These are phyloP conservation scores for Galerucella nymphaeae DNA, from an alignment of 2,888 invertebrate genomes.

Conservation along the genomic window DNA sequence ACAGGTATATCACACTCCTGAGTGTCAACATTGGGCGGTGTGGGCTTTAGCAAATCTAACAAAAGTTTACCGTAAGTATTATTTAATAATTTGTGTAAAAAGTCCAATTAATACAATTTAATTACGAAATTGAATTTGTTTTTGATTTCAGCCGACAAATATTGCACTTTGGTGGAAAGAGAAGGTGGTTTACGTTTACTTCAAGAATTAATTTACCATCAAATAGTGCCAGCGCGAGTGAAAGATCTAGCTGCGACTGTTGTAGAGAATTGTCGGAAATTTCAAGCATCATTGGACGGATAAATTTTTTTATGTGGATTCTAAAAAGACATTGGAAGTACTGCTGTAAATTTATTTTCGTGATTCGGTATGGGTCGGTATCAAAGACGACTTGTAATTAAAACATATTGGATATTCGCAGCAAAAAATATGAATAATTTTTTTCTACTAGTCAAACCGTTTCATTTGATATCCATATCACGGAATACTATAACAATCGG, in stretches of 20 bases:
- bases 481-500: too few species aligned
- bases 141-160: slow-evolving; percentile 82
- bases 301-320: slow-evolving; percentile 33
- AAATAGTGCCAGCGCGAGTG: slow-evolving; percentile 73
- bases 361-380: slow-evolving; percentile 34
- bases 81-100: not conserved
- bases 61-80: slow-evolving; percentile 85
- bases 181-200: slow-evolving; percentile 87
- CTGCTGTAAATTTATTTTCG: slow-evolving; percentile 45
- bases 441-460: not conserved
- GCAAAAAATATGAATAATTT: not conserved
- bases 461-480: too few species aligned
- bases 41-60: slow-evolving; percentile 98
- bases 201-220: slow-evolving; percentile 72
- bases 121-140: not conserved
- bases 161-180: slow-evolving; percentile 86
- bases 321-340: slow-evolving; percentile 42
- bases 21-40: slow-evolving; percentile 96
- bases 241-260: slow-evolving; percentile 77
- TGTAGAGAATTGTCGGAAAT: slow-evolving; percentile 72
- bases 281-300: slow-evolving; percentile 49
- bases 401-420: not conserved
- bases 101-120: not conserved
- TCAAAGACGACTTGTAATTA: not conserved
- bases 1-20: slow-evolving; percentile 84